Percentiles rank a stretch among this genome's conserved stretches.
Conservation (phyloP, 2,797 vertebrate species). For the Ispidina picta region DNA sequence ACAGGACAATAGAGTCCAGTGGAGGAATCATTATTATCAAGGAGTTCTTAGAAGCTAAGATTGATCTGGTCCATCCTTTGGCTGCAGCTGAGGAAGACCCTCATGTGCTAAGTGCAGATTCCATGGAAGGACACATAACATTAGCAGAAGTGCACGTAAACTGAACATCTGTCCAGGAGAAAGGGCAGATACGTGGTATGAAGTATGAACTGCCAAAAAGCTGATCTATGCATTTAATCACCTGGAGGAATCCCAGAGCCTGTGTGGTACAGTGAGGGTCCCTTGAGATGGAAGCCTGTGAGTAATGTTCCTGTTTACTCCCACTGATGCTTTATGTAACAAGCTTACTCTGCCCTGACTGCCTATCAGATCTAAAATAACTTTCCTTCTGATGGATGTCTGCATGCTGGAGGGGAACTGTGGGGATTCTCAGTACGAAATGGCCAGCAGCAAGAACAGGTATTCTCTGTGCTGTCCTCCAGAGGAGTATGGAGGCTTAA, state of each 20-base stretch:
- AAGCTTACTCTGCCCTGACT: conserved; percentile 27
- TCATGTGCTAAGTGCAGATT: not conserved
- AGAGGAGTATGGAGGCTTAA: not conserved
- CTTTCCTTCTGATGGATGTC: conserved; percentile 12
- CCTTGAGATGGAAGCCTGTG: not conserved
- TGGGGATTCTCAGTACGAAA: not conserved
- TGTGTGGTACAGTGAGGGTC: not conserved
- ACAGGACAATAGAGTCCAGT: fast-evolving
- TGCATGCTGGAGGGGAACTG: not conserved
- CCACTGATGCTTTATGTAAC: conserved; percentile 58
- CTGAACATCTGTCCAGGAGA: not conserved
- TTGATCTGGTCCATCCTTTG: not conserved
- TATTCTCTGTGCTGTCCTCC: not conserved
- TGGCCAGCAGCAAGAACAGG: not conserved
- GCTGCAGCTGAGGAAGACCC: not conserved
- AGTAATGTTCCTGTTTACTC: conserved; percentile 35
- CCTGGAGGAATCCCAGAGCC: not conserved
- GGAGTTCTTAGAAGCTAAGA: not conserved
- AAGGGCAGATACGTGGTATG: not conserved
- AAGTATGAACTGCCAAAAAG: not conserved
- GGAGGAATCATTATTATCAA: not conserved
- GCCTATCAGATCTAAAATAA: conserved; percentile 47
- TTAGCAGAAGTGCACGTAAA: not conserved
- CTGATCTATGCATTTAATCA: not conserved
- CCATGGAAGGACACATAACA: not conserved